Evolutionary conservation across 2,113 vertebrate species (phyloP).

Genomic region (Ciconia boyciana): DNA sequence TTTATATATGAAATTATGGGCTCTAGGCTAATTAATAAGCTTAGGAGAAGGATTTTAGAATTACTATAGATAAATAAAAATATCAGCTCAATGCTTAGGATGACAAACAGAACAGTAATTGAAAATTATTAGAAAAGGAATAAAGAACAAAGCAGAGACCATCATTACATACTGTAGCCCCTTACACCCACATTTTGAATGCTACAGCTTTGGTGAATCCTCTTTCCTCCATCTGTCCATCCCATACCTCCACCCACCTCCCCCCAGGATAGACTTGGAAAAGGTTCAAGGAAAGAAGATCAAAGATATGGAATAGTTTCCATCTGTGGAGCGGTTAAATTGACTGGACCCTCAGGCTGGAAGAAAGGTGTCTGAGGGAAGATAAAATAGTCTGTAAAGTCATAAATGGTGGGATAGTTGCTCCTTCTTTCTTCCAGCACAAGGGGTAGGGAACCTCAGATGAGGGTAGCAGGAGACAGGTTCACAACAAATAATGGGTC

Average conservation of each 20-base stretch:
- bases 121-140: not conserved
- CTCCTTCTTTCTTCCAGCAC: not conserved
- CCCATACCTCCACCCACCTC: not conserved
- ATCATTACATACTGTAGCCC: not conserved
- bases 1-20: not conserved
- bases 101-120: not conserved
- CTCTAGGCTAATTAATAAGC: not conserved
- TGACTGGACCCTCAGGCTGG: not conserved
- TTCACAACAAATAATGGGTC: rapidly evolving
- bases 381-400: not conserved
- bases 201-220: not conserved
- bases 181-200: not conserved
- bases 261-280: not conserved
- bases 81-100: not conserved
- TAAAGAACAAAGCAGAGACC: not conserved
- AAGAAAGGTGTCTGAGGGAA: not conserved
- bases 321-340: not conserved
- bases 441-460: not conserved
- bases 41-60: not conserved
- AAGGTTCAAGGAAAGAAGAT: conserved; percentile 13
- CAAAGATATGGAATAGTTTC: not conserved
- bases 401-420: not conserved
- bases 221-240: not conserved
- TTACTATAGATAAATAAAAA: not conserved
- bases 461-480: not conserved